Evolutionary conservation across 2,888 invertebrate species (phyloP), one percentile per base, ranked within the genome.

Genomic region (Cylindroiulus punctatus): DNA sequence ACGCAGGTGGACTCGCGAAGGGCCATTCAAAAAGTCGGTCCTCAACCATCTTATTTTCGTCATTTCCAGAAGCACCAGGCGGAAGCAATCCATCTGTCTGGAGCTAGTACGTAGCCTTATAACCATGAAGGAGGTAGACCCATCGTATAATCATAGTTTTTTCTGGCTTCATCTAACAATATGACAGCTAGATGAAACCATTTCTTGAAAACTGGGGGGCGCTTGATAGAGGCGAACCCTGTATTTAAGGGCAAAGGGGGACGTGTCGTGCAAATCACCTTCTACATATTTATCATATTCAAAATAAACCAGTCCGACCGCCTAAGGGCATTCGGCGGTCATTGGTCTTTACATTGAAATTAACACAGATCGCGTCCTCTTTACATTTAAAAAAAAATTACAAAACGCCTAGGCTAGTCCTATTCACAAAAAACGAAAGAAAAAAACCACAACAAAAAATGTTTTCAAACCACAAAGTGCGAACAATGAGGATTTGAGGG

Each of bases 281-380:
- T 52, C n/a, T 52, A 52, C 52, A 52, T 52, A 52, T 52, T 52
- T 52, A 52, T 52, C 17, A 52, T 52, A 52, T 52, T 52, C 52
- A 52, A 52, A 52, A 52, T 52, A 52, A 52, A 52, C 52, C 52
- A 52, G 52, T 52, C 52, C 52, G 52, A 52, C 52, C 0, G 52
- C 52, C 19, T 52, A 19, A 52, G n/a, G n/a, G 2, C 52, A 52
- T n/a, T 52, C 52, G 52, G 17, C 52, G 52, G 52, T 52, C 52
- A 52, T 52, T 52, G 52, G 52, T 52, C 52, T 52, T 52, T 52
- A 52, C 52, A 52, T 52, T 52, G 52, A 52, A 52, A 19, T 52
- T 52, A 52, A 52, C 52, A 52, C 52, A 52, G 52, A 19, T n/a
- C 52, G 52, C 52, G 52, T 52, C 52, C 52, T 52, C 52, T 19